Conservation (phyloP, 2,113 vertebrate genomes). For the Lagopus muta region DNA sequence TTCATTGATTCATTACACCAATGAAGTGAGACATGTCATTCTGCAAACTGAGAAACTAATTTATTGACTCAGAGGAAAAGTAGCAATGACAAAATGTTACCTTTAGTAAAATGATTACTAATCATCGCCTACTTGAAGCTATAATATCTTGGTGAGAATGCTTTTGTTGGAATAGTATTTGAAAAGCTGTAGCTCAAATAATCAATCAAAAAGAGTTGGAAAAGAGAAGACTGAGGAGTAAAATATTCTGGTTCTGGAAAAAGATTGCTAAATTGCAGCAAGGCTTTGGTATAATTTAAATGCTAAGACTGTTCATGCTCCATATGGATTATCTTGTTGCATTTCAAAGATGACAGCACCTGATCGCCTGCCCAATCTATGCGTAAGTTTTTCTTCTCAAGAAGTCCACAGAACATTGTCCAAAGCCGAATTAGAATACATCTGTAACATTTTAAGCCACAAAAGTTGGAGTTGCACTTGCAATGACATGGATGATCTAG, state of each 20-base stretch:
- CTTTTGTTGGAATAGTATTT: neutral
- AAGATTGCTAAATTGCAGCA: neutral
- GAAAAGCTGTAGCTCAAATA: slow-evolving; percentile 26
- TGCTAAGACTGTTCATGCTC: neutral
- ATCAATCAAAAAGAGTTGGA: neutral
- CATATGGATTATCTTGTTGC: neutral
- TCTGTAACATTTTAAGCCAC: neutral
- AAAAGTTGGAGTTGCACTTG: neutral
- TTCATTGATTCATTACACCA: neutral
- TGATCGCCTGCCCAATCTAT: neutral
- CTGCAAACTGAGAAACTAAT: slow-evolving; percentile 35
- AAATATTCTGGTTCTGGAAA: slow-evolving; percentile 20
- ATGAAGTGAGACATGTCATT: neutral
- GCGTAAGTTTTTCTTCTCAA: neutral
- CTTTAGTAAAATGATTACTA: slow-evolving; percentile 17
- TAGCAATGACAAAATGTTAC: neutral
- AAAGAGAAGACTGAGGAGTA: neutral
- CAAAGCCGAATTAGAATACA: slow-evolving; percentile 2
- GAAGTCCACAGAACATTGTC: neutral
- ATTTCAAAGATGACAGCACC: neutral
- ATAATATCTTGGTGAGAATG: slow-evolving; percentile 39
- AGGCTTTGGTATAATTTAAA: slow-evolving; percentile 3
- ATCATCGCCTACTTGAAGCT: slow-evolving; percentile 10
- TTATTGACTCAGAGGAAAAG: slow-evolving; percentile 34
- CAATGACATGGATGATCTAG: neutral